Evolutionary conservation across 2,888 invertebrate species (phyloP).

Genomic region (Cryptus armator): DNA sequence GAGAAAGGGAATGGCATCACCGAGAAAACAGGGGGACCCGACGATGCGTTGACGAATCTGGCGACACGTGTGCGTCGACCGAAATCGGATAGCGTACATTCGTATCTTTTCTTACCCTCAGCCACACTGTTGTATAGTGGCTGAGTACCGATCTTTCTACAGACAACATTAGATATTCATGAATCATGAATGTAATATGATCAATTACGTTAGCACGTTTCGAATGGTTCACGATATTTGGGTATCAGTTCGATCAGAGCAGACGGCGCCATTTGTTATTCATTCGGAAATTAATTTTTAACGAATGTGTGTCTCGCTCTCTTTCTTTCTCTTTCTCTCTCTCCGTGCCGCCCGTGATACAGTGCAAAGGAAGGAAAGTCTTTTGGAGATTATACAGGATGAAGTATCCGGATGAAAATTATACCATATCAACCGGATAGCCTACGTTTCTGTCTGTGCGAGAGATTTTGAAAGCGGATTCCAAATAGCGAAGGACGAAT

Average conservation of each 20-base stretch:
- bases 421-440: constrained; percentile 5
- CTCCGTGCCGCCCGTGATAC: background rate
- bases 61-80: background rate
- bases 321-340: background rate
- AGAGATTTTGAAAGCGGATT: background rate
- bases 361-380: background rate
- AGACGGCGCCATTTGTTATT: constrained; percentile 23
- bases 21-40: background rate
- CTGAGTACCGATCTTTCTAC: background rate
- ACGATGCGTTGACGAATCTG: background rate
- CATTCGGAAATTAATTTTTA: constrained; percentile 47
- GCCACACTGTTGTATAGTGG: background rate
- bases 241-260: constrained; percentile 12
- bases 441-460: background rate
- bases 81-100: constrained; percentile 51
- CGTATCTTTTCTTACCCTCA: constrained; percentile 7
- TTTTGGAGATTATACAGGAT: background rate
- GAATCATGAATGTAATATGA: constrained; percentile 57
- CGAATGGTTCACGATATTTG: constrained; percentile 51
- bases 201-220: constrained; percentile 56
- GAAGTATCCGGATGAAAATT: constrained; percentile 16
- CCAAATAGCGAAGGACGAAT: constrained; percentile 18
- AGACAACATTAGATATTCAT: constrained; percentile 44
- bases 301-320: background rate
- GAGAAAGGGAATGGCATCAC: constrained; percentile 26